These are phyloP conservation scores for Choristoneura rosaceana DNA, from an alignment of 2,888 invertebrate species.

Conservation along the genomic window DNA sequence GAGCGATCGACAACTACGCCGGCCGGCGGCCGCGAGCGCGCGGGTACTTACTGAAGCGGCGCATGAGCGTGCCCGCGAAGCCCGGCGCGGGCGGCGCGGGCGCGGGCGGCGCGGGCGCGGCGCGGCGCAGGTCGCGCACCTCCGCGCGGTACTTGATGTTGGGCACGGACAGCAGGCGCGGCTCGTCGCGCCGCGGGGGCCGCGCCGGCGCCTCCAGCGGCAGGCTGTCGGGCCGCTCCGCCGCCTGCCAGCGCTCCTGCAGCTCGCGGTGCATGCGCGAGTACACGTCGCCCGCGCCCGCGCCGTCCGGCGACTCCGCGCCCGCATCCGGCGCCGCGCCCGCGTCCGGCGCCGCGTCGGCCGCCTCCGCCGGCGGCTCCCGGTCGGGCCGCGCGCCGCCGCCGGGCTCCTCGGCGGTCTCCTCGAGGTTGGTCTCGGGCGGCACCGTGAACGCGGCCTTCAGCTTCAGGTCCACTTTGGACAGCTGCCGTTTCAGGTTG, in stretches of 20 bases:
- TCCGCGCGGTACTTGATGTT: conserved; percentile 88
- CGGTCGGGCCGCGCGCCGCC: conserved; percentile 50
- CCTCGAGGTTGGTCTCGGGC: conserved; percentile 72
- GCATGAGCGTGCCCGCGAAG: conserved; percentile 91
- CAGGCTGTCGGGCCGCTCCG: conserved; percentile 87
- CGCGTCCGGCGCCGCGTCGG: conserved; percentile 59
- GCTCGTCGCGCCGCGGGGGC: conserved; percentile 87
- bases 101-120: conserved; percentile 76
- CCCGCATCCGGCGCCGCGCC: conserved; percentile 53
- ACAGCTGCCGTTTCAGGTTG: conserved; percentile 92
- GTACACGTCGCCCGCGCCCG: conserved; percentile 68
- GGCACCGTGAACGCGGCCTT: conserved; percentile 87
- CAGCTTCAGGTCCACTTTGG: conserved; percentile 91
- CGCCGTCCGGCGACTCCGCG: conserved; percentile 48
- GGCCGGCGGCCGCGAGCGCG: conserved; percentile 53
- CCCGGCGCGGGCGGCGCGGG: not conserved
- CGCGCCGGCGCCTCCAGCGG: conserved; percentile 75
- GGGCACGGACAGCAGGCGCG: conserved; percentile 91
- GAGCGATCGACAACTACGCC: conserved; percentile 66
- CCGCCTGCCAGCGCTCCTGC: conserved; percentile 64
- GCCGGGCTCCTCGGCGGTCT: conserved; percentile 58
- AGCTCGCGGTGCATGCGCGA: conserved; percentile 63
- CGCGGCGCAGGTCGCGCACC: conserved; percentile 83
- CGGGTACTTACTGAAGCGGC: conserved; percentile 94
- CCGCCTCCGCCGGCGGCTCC: conserved; percentile 48